Evolutionary conservation across 2,888 invertebrate species (phyloP), one percentile per base, ranked within the genome.

Genomic region (Netelia fuscicornis): DNA sequence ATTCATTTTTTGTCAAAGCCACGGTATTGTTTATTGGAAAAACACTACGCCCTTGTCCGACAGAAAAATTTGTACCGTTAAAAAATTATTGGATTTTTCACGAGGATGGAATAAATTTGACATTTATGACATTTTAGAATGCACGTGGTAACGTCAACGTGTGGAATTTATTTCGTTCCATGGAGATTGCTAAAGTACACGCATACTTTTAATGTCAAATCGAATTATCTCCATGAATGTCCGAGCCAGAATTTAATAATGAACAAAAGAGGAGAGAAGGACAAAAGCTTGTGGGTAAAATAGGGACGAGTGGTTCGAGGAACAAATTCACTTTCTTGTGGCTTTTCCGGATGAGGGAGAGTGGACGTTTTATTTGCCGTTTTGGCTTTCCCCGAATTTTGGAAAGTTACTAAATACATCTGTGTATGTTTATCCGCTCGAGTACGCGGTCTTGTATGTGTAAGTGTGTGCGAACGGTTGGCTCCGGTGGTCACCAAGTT

Each of bases 401-500:
- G 17, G n/a, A 44, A 54, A 82, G 70, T 82, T 75, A 71, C 74
- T 71, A 67, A 74, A 78, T 64, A 62, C 54, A 74, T 20, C 30
- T 54, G 62, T 44, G 58, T 42, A 13, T 23, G 48, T 68, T 11
- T 25, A 25, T 65, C 17, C 68, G 23, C 37, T 5, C 37, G 5
- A 42, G 52, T 23, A 23, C 20, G 11, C 0, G 25, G n/a, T 48
- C 30, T 20, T n/a, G 20, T 65, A 11, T 65, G 13, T 42, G 54
- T 37, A n/a, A 52, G 68, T 25, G 42, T 70, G n/a, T 76, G 37
- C 25, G 54, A 56, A 17, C 8, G 44, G 56, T 80, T 80, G 42
- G 56, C 58, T 20, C 23, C 67, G 62, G 76, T 76, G 85, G 79
- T 82, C 79, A 58, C 79, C 71, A 80, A 80, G 82, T 85, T 85